Evolutionary conservation across 2,113 vertebrate species (phyloP).

Genomic region (Indicator indicator): DNA sequence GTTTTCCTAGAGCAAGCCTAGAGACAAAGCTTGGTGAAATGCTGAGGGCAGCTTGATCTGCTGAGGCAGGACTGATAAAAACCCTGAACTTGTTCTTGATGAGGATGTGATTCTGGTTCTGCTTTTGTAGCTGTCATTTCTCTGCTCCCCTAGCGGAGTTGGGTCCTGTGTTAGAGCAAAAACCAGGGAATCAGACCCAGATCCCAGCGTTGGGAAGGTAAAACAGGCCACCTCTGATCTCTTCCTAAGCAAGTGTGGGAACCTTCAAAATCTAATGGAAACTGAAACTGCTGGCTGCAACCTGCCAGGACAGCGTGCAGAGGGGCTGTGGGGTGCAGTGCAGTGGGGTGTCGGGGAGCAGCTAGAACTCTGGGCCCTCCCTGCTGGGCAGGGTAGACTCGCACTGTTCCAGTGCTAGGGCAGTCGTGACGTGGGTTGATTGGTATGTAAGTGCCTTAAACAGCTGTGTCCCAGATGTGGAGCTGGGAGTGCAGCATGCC

Average conservation of each 20-base stretch:
- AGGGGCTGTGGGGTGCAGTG: too few species aligned
- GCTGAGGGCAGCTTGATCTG: not conserved
- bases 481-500: not conserved
- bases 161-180: not conserved
- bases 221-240: not conserved
- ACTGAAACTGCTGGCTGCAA: fast-evolving
- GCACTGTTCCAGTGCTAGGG: not conserved
- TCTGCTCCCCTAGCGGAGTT: not conserved
- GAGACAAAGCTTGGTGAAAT: not conserved
- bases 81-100: not conserved
- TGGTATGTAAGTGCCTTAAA: fast-evolving
- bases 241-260: not conserved
- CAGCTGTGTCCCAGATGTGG: not conserved
- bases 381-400: not conserved
- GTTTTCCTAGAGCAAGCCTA: not conserved
- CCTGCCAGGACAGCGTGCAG: fast-evolving
- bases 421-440: fast-evolving
- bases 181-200: not conserved
- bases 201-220: not conserved
- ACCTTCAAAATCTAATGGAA: not conserved
- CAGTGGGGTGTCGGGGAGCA: fast-evolving
- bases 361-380: fast-evolving
- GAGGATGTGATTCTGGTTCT: not conserved
- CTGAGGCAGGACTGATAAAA: not conserved
- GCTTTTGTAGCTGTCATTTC: not conserved